Evolutionary conservation across 2,113 vertebrate species (phyloP).

Genomic region (Dasyprocta punctata): DNA sequence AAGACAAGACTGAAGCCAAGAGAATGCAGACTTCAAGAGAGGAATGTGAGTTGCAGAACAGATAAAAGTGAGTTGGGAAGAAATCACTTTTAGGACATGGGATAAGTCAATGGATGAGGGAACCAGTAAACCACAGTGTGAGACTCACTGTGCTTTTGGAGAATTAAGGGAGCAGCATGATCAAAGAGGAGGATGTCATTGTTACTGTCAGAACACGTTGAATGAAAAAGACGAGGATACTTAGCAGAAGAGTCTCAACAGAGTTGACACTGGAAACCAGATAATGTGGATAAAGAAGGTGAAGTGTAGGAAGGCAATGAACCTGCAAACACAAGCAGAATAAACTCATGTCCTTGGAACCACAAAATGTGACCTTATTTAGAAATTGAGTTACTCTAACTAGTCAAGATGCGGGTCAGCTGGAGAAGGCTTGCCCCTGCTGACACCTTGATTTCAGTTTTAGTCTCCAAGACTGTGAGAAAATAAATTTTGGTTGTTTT

Average conservation of each 20-base stretch:
- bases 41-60: background rate
- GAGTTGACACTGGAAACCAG: background rate
- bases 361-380: background rate
- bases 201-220: background rate
- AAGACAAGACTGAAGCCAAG: background rate
- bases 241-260: background rate
- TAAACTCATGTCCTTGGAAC: background rate
- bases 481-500: background rate
- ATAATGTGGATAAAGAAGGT: background rate
- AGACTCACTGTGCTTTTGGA: background rate
- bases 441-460: background rate
- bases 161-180: background rate
- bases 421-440: background rate
- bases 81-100: background rate
- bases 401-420: background rate
- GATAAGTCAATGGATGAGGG: background rate
- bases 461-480: background rate
- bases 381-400: background rate
- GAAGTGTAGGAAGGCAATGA: background rate
- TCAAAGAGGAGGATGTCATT: background rate
- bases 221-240: background rate
- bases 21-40: background rate
- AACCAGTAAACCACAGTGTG: background rate
- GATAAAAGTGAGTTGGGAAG: background rate
- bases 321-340: rapidly evolving